Conservation (phyloP, 2,888 invertebrate genomes). For the Chorisops tibialis region DNA sequence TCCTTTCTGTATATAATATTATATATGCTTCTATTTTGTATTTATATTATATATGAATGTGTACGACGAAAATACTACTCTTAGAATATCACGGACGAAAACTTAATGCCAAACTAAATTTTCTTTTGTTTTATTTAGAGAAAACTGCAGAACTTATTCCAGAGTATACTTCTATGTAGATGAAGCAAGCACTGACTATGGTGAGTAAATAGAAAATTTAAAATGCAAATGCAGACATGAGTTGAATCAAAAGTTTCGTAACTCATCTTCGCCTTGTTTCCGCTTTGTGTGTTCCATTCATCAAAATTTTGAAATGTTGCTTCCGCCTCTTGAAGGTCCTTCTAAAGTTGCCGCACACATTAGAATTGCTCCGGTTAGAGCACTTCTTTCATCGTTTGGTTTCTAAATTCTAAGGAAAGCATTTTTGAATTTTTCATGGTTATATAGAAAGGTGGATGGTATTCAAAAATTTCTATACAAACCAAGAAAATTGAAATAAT, state of each 20-base stretch:
- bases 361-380: not conserved
- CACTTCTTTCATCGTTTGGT: constrained; percentile 14
- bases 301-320: constrained; percentile 32
- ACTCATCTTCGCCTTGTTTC: constrained; percentile 27
- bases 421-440: too few species aligned
- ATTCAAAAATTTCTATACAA: too few species aligned
- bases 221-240: constrained; percentile 34
- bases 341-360: constrained; percentile 16
- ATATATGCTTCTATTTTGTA: too few species aligned
- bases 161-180: constrained; percentile 20
- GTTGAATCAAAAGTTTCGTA: constrained; percentile 33
- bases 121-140: constrained; percentile 29
- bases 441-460: too few species aligned
- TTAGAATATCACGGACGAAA: constrained; percentile 28
- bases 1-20: too few species aligned
- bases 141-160: constrained; percentile 5
- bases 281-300: constrained; percentile 21
- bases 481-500: too few species aligned
- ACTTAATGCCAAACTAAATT: constrained; percentile 31
- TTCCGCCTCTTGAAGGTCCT: constrained; percentile 25
- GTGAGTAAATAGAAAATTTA: constrained; percentile 34
- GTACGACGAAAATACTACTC: not conserved
- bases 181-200: constrained; percentile 5
- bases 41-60: too few species aligned
- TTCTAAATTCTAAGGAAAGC: too few species aligned